Evolutionary conservation across 1,140 invertebrate species (phyloP).

Genomic region (Ceratina japonica): DNA sequence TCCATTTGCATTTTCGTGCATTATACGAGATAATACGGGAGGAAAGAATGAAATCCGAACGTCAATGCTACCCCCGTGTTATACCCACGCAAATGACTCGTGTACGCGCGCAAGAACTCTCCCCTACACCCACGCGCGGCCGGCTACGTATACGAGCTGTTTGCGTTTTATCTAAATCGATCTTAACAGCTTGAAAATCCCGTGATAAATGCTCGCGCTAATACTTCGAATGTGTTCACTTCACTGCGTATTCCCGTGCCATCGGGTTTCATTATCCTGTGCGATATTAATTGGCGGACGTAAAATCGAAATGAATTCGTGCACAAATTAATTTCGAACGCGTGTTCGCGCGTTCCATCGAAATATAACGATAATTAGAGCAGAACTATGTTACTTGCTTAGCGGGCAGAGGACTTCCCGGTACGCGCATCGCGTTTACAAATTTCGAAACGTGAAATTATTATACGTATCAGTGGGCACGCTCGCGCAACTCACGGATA

Average conservation of each 20-base stretch:
- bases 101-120: background rate
- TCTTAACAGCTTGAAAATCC: slow-evolving; percentile 11
- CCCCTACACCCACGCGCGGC: background rate
- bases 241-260: background rate
- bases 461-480: background rate
- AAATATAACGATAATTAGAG: slow-evolving; percentile 20
- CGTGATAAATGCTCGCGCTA: slow-evolving; percentile 11
- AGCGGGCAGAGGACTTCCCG: background rate
- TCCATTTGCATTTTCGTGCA: background rate
- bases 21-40: background rate
- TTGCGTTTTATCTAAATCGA: slow-evolving; percentile 2
- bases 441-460: slow-evolving; percentile 19
- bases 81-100: background rate
- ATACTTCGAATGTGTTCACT: slow-evolving; percentile 1
- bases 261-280: background rate
- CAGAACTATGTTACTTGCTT: background rate
- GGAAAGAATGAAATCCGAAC: background rate
- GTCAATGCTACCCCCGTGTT: too few relatives aligned
- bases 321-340: slow-evolving; percentile 25
- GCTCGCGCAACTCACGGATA: background rate
- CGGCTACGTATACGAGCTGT: background rate
- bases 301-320: slow-evolving; percentile 25
- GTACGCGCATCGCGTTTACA: background rate
- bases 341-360: too few relatives aligned
- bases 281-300: slow-evolving; percentile 5